Evolutionary conservation across 2,888 invertebrate genomes (phyloP).

Genomic region (Drosophila imparisetae): DNA sequence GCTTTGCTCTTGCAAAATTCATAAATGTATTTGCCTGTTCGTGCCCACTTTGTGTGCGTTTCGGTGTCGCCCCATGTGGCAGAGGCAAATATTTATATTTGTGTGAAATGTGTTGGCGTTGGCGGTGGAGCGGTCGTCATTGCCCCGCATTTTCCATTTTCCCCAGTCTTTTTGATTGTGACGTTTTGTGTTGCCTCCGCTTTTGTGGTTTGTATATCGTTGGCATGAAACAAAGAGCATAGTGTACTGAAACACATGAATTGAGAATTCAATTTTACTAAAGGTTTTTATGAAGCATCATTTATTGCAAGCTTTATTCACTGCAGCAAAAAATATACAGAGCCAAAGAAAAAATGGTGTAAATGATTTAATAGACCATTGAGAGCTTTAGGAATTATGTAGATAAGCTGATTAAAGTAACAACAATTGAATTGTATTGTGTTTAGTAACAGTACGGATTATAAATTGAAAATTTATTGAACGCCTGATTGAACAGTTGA

Average conservation of each 20-base stretch:
- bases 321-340: neutral
- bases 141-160: constrained; percentile 28
- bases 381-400: neutral
- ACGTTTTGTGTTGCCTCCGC: constrained; percentile 21
- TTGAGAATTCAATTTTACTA: constrained; percentile 61
- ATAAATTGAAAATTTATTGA: constrained; percentile 35
- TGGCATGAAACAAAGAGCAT: constrained; percentile 26
- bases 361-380: constrained; percentile 27
- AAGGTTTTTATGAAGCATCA: constrained; percentile 27
- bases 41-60: constrained; percentile 32
- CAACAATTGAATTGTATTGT: constrained; percentile 14
- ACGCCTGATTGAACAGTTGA: constrained; percentile 25
- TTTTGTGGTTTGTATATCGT: constrained; percentile 20
- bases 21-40: constrained; percentile 43
- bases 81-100: constrained; percentile 76
- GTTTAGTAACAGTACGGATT: constrained; percentile 20
- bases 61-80: constrained; percentile 65
- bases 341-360: neutral
- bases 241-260: constrained; percentile 55
- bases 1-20: constrained; percentile 53
- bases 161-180: constrained; percentile 12
- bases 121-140: constrained; percentile 30
- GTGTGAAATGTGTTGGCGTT: constrained; percentile 52
- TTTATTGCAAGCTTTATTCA: constrained; percentile 2
- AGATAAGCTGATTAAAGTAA: constrained; percentile 3